Conservation (phyloP, 1,140 invertebrate species). For the Neuroterus valhalla region DNA sequence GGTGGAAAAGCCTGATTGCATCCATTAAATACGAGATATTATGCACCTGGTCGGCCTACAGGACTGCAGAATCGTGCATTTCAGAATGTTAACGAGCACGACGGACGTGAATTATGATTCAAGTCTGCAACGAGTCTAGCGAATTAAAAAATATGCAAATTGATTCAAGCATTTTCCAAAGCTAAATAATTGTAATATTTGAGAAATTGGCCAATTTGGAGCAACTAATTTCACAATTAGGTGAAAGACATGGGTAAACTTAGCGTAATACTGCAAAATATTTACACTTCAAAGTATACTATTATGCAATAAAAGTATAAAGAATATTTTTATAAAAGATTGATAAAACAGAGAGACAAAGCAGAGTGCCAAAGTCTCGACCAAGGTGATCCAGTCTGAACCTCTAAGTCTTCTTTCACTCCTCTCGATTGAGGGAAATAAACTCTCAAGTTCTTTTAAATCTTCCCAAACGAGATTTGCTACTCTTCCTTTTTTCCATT, state of each 20-base stretch:
- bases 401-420: slow-evolving; percentile 15
- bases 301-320: slow-evolving; percentile 21
- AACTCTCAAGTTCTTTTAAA: slow-evolving; percentile 20
- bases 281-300: too few species aligned
- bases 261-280: too few species aligned
- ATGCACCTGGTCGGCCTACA: slow-evolving; percentile 22
- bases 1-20: slow-evolving; percentile 24
- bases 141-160: too few species aligned
- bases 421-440: slow-evolving; percentile 23
- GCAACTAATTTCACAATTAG: too few species aligned
- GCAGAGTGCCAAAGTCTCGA: slow-evolving; percentile 1
- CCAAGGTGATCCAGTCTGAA: slow-evolving; percentile 24
- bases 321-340: slow-evolving; percentile 25
- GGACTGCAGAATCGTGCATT: slow-evolving; percentile 5
- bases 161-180: too few species aligned
- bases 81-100: slow-evolving; percentile 23
- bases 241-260: too few species aligned
- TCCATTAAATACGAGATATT: slow-evolving; percentile 26
- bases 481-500: slow-evolving; percentile 23
- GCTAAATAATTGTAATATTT: too few species aligned
- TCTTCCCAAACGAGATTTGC: slow-evolving; percentile 11
- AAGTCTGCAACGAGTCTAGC: not conserved
- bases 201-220: too few species aligned
- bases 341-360: slow-evolving; percentile 3
- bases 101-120: slow-evolving; percentile 17